Evolutionary conservation across 1,140 invertebrate species (phyloP).

Genomic region (Tribolium madens): DNA sequence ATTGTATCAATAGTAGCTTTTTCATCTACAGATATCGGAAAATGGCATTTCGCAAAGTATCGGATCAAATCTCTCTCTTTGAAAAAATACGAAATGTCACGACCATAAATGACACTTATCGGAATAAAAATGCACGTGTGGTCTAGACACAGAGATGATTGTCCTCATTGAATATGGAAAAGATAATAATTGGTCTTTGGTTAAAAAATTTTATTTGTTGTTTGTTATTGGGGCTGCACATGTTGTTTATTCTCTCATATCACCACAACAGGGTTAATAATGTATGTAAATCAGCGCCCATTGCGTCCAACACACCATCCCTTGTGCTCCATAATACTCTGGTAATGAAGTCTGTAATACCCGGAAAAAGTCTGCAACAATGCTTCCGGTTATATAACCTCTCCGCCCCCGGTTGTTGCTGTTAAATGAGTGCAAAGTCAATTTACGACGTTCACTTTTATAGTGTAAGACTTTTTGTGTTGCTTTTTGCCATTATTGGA

Average conservation of each 20-base stretch:
- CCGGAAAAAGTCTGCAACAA: constrained; percentile 7
- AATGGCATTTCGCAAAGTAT: constrained; percentile 20
- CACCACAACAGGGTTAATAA: not conserved
- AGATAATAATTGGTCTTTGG: not conserved
- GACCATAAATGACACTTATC: not conserved
- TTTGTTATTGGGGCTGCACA: not conserved
- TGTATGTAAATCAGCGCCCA: not conserved
- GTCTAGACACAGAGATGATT: not conserved
- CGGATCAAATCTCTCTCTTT: constrained; percentile 29
- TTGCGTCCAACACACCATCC: not conserved
- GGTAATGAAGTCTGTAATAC: constrained; percentile 7
- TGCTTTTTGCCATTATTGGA: constrained; percentile 27
- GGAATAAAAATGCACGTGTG: not conserved
- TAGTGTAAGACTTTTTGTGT: constrained; percentile 12
- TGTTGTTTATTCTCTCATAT: not conserved
- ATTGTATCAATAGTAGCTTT: constrained; percentile 32
- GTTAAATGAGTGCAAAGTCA: constrained; percentile 33
- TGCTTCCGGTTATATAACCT: not conserved
- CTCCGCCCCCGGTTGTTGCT: not conserved
- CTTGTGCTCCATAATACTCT: not conserved
- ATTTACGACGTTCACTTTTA: constrained; percentile 34
- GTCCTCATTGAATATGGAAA: not conserved
- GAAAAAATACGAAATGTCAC: constrained; percentile 3
- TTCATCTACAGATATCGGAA: constrained; percentile 32
- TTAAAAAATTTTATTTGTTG: no score